Evolutionary conservation across 37 sponge, comb jelly and placozoan species (phyloP).

Genomic region (Chondrilla cf. caribensis): DNA sequence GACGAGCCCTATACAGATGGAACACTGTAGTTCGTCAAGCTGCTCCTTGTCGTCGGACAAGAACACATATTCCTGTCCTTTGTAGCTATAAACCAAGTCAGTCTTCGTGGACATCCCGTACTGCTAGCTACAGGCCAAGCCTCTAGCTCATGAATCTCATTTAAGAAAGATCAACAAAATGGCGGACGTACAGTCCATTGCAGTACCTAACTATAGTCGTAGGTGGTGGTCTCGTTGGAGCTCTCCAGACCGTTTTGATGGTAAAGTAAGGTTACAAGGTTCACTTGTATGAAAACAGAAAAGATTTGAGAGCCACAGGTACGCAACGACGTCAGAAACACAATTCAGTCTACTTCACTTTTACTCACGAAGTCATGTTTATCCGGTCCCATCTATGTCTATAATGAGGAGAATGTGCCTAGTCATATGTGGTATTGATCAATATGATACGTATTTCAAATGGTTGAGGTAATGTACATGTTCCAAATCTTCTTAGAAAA

Average conservation of each 20-base stretch:
- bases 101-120: too few species aligned
- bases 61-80: conserved; percentile 8
- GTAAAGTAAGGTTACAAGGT: conserved; percentile 71
- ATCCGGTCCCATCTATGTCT: too few species aligned
- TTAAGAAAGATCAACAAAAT: not conserved
- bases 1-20: conserved; percentile 2
- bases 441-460: too few species aligned
- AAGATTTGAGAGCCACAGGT: conserved; percentile 40
- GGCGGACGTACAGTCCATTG: conserved; percentile 20
- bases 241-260: conserved; percentile 60
- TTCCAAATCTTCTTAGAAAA: too few species aligned
- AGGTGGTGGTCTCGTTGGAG: conserved; percentile 85
- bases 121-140: too few species aligned
- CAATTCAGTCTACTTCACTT: not conserved
- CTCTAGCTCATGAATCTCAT: too few species aligned
- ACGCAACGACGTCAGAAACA: not conserved
- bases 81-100: not conserved
- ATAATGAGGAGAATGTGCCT: too few species aligned
- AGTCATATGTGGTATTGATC: too few species aligned
- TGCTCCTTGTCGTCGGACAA: not conserved
- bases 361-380: too few species aligned
- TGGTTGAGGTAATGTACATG: too few species aligned
- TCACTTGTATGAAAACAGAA: conserved; percentile 65
- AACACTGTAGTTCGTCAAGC: conserved; percentile 13
- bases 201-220: too few species aligned